phyloP scores from a whole-genome alignment of 1,140 invertebrate species.

The Lasioglossum baleicum region DNA sequence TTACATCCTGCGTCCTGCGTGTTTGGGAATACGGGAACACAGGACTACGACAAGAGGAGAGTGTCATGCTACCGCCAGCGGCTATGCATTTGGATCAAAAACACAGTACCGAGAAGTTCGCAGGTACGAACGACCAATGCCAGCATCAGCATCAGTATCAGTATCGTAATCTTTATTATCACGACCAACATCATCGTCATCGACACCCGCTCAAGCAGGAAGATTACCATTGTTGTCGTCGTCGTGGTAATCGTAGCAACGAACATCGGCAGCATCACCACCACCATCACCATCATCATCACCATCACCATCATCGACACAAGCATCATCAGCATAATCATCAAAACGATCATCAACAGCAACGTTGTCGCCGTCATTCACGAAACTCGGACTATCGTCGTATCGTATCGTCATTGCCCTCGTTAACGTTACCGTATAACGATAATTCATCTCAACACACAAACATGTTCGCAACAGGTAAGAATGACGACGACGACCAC shows the following conservation, averaged over 20 bases:
- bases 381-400: slow-evolving; percentile 6
- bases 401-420: background rate
- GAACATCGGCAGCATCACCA: slow-evolving; percentile 18
- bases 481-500: background rate
- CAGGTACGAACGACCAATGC: slow-evolving; percentile 57
- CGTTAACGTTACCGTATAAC: background rate
- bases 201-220: slow-evolving; percentile 34
- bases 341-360: background rate
- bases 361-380: background rate
- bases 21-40: no score
- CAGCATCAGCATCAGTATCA: slow-evolving; percentile 10
- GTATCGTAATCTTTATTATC: slow-evolving; percentile 22
- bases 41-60: no score
- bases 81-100: slow-evolving; percentile 67
- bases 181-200: slow-evolving; percentile 22
- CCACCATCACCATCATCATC: background rate
- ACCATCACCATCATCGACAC: slow-evolving; percentile 1
- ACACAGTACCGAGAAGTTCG: slow-evolving; percentile 55
- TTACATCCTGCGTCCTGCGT: no score
- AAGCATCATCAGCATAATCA: background rate
- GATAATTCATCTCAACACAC: slow-evolving; percentile 7
- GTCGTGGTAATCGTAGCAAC: slow-evolving; percentile 36
- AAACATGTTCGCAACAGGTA: slow-evolving; percentile 62
- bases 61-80: slow-evolving; percentile 44
- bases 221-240: slow-evolving; percentile 50